Evolutionary conservation across 1,140 invertebrate species (phyloP), one percentile per base, ranked within the genome.

Genomic region (Drosophila takahashii): DNA sequence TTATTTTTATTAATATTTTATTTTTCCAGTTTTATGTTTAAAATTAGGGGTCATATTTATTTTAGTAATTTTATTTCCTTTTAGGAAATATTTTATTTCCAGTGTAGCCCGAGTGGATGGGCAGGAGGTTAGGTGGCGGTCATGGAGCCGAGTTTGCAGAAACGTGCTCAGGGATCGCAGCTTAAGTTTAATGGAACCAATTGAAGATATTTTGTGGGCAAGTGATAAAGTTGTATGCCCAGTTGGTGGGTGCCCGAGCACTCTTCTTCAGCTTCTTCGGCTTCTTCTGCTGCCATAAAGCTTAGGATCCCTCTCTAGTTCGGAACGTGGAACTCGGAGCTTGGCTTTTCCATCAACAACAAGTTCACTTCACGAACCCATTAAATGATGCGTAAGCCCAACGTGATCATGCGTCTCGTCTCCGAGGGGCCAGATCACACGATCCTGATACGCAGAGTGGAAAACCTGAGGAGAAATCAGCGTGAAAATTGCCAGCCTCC

Each of bases 131-230:
- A 10, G 47, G 27, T 50, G 64, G 45, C 65, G 57, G 61, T 77
- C 79, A 72, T 77, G 77, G 56, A 44, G 48, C 16, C 13, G 27
- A 36, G 11, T 22, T 22, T 22, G 9, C 29, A 47, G 50, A 70
- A 77, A 85, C 74, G 81, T 86, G 81, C 66, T 41, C 74, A 70
- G 66, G 61, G 51, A 74, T 79, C 54, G 78, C 79, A 64, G 78
- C 83, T 86, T 87, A 79, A 87, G 84, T 89, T 89, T 89, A 89
- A 89, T 89, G 84, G 84, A 89, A 89, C 84, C 84, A 89, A 89
- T 89, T 89, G 84, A 73, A 89, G 84, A 89, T 89, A 89, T 89
- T 89, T 89, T 89, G 84, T 89, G 84, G 72, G 60, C 84, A 89
- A 89, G 84, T 89, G 84, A 89, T 89, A 89, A 89, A 89, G 84